These are phyloP conservation scores for Hanleya hanleyi DNA, from an alignment of 2,888 invertebrate species.

Conservation along the genomic window DNA sequence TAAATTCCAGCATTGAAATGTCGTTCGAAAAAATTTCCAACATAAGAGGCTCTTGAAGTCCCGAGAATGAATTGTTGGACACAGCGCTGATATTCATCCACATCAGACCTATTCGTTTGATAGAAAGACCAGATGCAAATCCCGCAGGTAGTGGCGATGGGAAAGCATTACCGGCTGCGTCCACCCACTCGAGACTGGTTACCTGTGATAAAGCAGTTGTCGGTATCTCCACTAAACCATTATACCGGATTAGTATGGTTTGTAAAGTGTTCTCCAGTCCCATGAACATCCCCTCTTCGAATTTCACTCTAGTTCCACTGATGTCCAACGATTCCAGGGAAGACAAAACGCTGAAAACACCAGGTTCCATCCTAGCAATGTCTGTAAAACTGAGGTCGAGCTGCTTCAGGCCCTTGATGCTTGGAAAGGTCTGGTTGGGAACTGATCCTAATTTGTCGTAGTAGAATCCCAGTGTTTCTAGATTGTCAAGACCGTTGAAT, in stretches of 20 bases:
- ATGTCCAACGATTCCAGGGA: neutral
- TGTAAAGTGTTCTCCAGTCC: neutral
- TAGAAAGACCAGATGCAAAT: neutral
- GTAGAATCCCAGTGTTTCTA: constrained; percentile 1
- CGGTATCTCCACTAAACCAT: neutral
- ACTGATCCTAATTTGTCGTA: neutral
- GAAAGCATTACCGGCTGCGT: constrained; percentile 4
- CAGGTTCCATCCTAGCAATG: neutral
- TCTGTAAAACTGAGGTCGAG: neutral
- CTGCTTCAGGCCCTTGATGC: neutral
- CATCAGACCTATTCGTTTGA: neutral
- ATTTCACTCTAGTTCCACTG: neutral
- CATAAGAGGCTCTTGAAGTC: neutral
- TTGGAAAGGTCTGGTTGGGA: neutral
- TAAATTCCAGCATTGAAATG: neutral
- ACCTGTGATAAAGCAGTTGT: neutral
- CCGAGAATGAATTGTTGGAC: neutral
- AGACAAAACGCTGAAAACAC: neutral
- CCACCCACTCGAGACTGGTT: constrained; percentile 5
- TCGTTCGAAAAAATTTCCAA: neutral
- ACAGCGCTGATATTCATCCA: constrained; percentile 3
- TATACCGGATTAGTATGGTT: neutral
- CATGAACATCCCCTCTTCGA: neutral
- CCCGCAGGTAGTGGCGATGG: neutral
- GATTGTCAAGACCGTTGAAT: constrained; percentile 1